A percentile compares a stretch with the other conserved stretches of the same genome.
phyloP scores from a whole-genome alignment of 2,888 invertebrate species.

The Mylabris sibirica region DNA sequence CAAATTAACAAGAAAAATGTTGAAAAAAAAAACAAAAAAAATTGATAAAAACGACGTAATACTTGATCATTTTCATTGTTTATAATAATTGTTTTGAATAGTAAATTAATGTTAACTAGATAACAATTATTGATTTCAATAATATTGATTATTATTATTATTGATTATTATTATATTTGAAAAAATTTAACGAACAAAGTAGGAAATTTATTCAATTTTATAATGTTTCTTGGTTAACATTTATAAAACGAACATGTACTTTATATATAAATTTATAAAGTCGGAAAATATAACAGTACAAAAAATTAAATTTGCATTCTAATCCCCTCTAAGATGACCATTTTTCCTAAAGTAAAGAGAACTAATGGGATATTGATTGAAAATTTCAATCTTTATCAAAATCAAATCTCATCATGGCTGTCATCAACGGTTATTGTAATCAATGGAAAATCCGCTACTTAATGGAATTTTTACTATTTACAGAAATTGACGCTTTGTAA shows the following conservation, averaged over 20 bases:
- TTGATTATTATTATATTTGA: slow-evolving; percentile 42
- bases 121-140: slow-evolving; percentile 37
- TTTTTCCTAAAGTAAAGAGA: background rate
- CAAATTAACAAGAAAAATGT: background rate
- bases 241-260: slow-evolving; percentile 53
- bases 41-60: slow-evolving; percentile 16
- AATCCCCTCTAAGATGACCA: background rate
- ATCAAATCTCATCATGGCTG: background rate
- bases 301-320: slow-evolving; percentile 38
- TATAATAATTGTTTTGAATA: slow-evolving; percentile 31
- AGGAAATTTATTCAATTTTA: slow-evolving; percentile 50
- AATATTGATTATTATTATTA: slow-evolving; percentile 14
- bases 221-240: slow-evolving; percentile 51
- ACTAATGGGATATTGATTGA: too few species aligned
- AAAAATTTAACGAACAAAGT: slow-evolving; percentile 43
- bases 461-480: too few species aligned
- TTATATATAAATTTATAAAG: slow-evolving; percentile 51
- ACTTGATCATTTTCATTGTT: slow-evolving; percentile 20
- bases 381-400: too few species aligned
- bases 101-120: slow-evolving; percentile 46
- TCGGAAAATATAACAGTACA: slow-evolving; percentile 49
- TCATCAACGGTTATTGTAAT: too few species aligned
- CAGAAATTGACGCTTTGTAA: background rate
- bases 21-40: slow-evolving; percentile 11
- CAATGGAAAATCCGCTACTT: too few species aligned